A percentile compares a stretch with the other conserved stretches of the same genome.
Conservation (phyloP, 2,113 vertebrate genomes). For the Panthera tigris region DNA sequence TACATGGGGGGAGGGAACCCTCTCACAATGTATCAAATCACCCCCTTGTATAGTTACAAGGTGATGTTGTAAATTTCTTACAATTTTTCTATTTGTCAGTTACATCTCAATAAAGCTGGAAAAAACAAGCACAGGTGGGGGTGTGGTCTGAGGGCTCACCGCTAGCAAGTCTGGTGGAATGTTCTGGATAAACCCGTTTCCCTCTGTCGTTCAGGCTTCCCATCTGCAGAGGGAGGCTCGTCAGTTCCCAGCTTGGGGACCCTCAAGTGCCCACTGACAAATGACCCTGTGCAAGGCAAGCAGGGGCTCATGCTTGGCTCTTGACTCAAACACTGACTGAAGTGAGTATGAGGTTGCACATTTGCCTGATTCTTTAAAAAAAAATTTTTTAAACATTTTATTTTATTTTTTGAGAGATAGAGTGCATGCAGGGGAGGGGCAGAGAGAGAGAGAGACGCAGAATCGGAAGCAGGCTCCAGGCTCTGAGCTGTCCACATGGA, state of each 20-base stretch:
- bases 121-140: fast-evolving
- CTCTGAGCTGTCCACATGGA: too few species aligned
- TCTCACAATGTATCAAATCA: neutral
- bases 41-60: too few species aligned
- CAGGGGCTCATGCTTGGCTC: fast-evolving
- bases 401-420: too few species aligned
- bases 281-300: too few species aligned
- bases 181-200: neutral
- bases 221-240: fast-evolving
- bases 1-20: fast-evolving
- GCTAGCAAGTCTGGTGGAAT: fast-evolving
- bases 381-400: too few species aligned
- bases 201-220: neutral
- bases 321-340: neutral
- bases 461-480: too few species aligned
- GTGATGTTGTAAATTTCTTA: neutral
- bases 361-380: too few species aligned
- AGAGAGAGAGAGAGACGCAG: too few species aligned
- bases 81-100: neutral
- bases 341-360: fast-evolving
- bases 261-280: fast-evolving
- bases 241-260: neutral
- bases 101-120: neutral
- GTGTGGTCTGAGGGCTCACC: fast-evolving
- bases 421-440: too few species aligned